A percentile compares a stretch with the other conserved stretches of the same genome.
Conservation (phyloP, 2,113 vertebrate genomes). For the Lepisosteus oculatus region DNA sequence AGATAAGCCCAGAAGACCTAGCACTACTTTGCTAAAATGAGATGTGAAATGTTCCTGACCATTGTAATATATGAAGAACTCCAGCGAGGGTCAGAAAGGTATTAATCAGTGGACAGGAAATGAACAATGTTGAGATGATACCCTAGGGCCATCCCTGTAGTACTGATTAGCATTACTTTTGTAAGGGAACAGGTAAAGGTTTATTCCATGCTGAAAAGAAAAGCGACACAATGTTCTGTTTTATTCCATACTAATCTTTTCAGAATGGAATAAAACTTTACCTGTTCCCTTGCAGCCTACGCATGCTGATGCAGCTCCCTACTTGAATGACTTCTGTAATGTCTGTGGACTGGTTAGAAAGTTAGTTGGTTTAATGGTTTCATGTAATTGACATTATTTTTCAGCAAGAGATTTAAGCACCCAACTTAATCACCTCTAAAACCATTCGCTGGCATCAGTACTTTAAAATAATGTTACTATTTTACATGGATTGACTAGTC, state of each 20-base stretch:
- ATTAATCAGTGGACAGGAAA: slow-evolving; percentile 48
- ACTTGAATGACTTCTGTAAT: slow-evolving; percentile 8
- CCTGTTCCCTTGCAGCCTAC: no score
- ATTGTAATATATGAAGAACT: slow-evolving; percentile 27
- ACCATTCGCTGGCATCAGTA: no score
- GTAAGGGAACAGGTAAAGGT: slow-evolving; percentile 8
- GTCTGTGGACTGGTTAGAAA: background rate
- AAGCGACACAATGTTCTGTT: slow-evolving; percentile 17
- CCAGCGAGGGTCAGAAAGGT: slow-evolving; percentile 30
- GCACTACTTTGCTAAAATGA: background rate
- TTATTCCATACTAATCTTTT: slow-evolving; percentile 35
- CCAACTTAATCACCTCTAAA: no score
- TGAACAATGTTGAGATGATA: slow-evolving; percentile 29
- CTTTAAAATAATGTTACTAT: no score
- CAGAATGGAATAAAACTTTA: background rate
- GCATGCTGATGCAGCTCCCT: no score
- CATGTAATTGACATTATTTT: background rate
- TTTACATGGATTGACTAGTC: no score
- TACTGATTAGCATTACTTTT: slow-evolving; percentile 35
- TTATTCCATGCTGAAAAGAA: no score
- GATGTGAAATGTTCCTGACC: slow-evolving; percentile 39
- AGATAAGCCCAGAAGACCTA: no score
- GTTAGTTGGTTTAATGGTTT: background rate
- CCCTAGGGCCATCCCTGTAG: slow-evolving; percentile 25
- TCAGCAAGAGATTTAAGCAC: background rate